Evolutionary conservation across 1,140 invertebrate genomes (phyloP), one percentile per base, ranked within the genome.

Genomic region (Drosophila nigromelanica): DNA sequence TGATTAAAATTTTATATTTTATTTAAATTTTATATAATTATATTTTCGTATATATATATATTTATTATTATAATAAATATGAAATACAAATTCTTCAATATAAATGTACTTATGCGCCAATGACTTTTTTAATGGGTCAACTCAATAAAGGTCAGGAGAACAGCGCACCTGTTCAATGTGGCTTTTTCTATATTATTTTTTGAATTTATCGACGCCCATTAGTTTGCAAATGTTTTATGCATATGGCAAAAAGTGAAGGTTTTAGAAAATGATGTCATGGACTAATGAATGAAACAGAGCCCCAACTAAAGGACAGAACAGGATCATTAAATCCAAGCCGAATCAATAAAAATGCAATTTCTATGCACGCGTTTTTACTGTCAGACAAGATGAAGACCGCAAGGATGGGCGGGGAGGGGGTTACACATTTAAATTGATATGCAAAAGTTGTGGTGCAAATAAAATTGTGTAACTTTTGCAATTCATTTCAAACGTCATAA

Each of bases 271-370:
- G 70, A 73, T 68, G 70, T 73, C 70, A 73, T 67, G 63, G 70
- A 47, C 55, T 55, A 35, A 66, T 11, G 55, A 4, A 47, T 37
- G n/a, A 11, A 47, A 64, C 11, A 15, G 5, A 18, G 4, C 51
- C 14, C 11, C 7, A 11, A 21, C 8, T 6, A 30, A 64, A 27
- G 40, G 21, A 18, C 14, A 58, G 24, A 7, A 27, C 8, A 37
- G 47, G 15, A 8, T 58, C 39, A 63, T 73, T 76, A 76, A 73
- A 61, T 47, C 40, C 33, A 37, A 61, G 40, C n/a, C 12, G 39
- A 76, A 73, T 76, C 74, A 73, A 73, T 76, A 73, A 73, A 73
- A 68, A 52, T 59, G 54, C 56, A 73, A 68, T 73, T 73, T 60
- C 55, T 68, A 68, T 18, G 35, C 52, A 43, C 24, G 47, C 15